Evolutionary conservation across 1,140 invertebrate genomes (phyloP), one percentile per base, ranked within the genome.

Genomic region (Mizuhopecten yessoensis): DNA sequence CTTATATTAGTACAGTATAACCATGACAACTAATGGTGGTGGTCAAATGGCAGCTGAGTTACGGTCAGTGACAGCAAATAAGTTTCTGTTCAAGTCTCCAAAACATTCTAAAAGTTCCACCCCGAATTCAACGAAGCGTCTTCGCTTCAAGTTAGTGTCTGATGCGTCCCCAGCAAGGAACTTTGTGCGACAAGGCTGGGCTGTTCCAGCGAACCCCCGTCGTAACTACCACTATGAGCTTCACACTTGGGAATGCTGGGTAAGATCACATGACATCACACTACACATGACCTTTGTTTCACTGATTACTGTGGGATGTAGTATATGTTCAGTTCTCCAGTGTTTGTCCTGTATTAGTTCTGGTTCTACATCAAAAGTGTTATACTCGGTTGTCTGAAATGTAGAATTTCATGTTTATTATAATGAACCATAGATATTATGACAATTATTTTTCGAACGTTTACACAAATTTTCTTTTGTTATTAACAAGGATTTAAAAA

Each of bases 191-290:
- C 87, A 94, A 86, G 93, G 94, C 34, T 95, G 94, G 94, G 92
- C 92, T 9, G 90, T 94, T 15, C 91, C 94, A 0, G 57, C 92
- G 89, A 95, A 95, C 86, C 93, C 91, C 10, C 90, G 94, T 5
- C 87, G 94, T 23, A 29, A 87, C 17, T 91, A 92, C 42, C 88
- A 91, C n/a, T 95, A 95, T 89, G 93, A 93, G 10, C 36, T 91
- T 7, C 88, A 93, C 49, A 45, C 93, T 86, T 90, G 88, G 36
- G 87, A 93, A 87, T 95, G 94, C 87, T 95, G 94, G 94, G 94
- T 95, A 94, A 89, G 91, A 39, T 87, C 89, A 87, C 33, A 88
- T 45, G 33, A 39, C 13, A 20, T 15, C n/a, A n/a, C n/a, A n/a
- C n/a, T n/a, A n/a, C n/a, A n/a, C n/a, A n/a, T n/a, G n/a, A n/a